Evolutionary conservation across 2,113 vertebrate genomes (phyloP).

Genomic region (rabbit (Oryctolagus cuniculus)): mOryCun1.1 NC_091448.1:28421001-28421500

Average conservation of each 20-base stretch:
- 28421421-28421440: background rate
- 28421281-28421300: background rate
- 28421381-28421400: constrained; percentile 21
- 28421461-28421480: background rate
- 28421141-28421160: background rate
- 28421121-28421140: background rate
- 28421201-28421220: background rate
- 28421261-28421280: background rate
- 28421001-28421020: too few species aligned
- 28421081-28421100: background rate
- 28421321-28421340: background rate
- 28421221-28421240: background rate
- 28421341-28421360: background rate
- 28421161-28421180: background rate
- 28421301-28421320: background rate
- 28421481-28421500: background rate
- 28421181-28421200: background rate
- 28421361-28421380: background rate
- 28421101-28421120: background rate
- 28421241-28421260: background rate
- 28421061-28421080: background rate
- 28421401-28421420: background rate
- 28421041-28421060: too few species aligned
- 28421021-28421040: too few species aligned
- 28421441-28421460: background rate